Evolutionary conservation across 2,113 vertebrate genomes (phyloP), one percentile per base, ranked within the genome.

Genomic region (Cynoglossus semilaevis): DNA sequence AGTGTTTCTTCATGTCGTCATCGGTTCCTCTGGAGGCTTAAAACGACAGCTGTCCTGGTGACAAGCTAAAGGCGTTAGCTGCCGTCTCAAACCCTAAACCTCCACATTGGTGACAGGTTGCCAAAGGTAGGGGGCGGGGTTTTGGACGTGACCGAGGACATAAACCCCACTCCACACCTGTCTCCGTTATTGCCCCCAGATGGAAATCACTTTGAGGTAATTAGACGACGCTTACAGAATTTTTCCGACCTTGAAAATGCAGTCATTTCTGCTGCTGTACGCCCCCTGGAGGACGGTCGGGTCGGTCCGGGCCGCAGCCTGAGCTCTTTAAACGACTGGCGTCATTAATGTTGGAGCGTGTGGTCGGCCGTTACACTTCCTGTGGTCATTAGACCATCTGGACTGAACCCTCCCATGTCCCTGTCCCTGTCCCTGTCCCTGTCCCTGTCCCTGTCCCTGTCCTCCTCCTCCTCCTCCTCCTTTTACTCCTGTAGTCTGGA

Each of bases 331-430:
- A 80, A 80, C 81, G 82, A 79, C 77, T 74, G 48, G 70, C 81
- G 74, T 84, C 85, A 83, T 85, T 82, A 83, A 76, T 74, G 77
- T 69, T 67, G 79, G 69, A 29, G 22, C 22, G 22, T 29, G 22
- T 66, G 79, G 59, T 69, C 44, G 60, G 72, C 58, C 84, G 82
- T 83, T 85, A 86, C 82, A 83, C 82, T 86, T 88, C 80, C 86
- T 83, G 78, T 71, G 80, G 76, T 86, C 82, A 85, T 86, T 83
- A 85, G 82, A 81, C 82, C 86, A 88, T 88, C 86, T 86, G 69
- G 67, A 60, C 74, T 65, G 78, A 77, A 71, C 81, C 56, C 50
- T 62, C 50, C 76, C 72, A 65, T 68, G 77, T 74, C 63, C 70
- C 66, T 42, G 40, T 63, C 50, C 12, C 35, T 65, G 76, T 76